Percentiles rank a stretch among this genome's conserved stretches.
Conservation (phyloP, 2,113 vertebrate species). For the Brachionichthys hirsutus region DNA sequence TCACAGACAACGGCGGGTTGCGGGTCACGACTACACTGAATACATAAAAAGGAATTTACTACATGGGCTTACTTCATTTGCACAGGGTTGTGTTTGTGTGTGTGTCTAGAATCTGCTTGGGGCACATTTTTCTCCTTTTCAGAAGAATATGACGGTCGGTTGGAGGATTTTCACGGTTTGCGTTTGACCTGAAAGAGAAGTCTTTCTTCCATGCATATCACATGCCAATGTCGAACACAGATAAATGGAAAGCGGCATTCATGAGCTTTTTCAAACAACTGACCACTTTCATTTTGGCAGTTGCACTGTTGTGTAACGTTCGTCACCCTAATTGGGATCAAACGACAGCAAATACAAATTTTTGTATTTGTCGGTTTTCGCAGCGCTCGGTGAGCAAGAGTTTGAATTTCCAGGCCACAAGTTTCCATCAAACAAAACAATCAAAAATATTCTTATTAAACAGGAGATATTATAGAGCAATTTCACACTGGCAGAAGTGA, state of each 20-base stretch:
- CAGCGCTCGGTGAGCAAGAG: slow-evolving; percentile 17
- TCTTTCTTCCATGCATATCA: slow-evolving; percentile 54
- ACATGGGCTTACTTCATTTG: too few relatives aligned
- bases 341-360: slow-evolving; percentile 42
- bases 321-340: slow-evolving; percentile 38
- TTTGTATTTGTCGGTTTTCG: slow-evolving; percentile 19
- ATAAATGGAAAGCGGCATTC: slow-evolving; percentile 72
- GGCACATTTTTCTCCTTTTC: background rate
- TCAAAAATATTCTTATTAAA: slow-evolving; percentile 9
- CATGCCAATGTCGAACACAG: slow-evolving; percentile 49
- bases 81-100: too few relatives aligned
- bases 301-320: slow-evolving; percentile 30
- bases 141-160: slow-evolving; percentile 1
- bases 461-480: slow-evolving; percentile 19
- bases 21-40: too few relatives aligned
- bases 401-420: slow-evolving; percentile 22
- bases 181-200: slow-evolving; percentile 54
- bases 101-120: background rate
- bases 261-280: slow-evolving; percentile 61
- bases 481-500: slow-evolving; percentile 1
- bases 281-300: slow-evolving; percentile 38
- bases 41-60: too few relatives aligned
- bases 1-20: too few relatives aligned
- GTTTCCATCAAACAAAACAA: slow-evolving; percentile 11
- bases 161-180: slow-evolving; percentile 28